A percentile compares a stretch with the other conserved stretches of the same genome.
Evolutionary conservation across 1,140 invertebrate species (phyloP).

Genomic region (Macrobrachium rosenbergii): DNA sequence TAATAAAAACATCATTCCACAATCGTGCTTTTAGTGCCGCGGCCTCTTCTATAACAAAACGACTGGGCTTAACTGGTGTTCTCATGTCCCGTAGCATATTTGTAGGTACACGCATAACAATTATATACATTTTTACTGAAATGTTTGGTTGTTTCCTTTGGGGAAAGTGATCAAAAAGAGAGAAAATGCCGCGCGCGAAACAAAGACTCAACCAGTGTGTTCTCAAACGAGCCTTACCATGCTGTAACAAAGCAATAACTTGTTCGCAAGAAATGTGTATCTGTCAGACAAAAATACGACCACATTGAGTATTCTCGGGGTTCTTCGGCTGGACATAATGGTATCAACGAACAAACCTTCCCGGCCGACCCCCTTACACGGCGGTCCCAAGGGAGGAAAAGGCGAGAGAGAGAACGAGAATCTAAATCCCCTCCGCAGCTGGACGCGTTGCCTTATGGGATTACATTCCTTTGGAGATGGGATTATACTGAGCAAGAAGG

Average conservation of each 20-base stretch:
- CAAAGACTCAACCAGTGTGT: too few relatives aligned
- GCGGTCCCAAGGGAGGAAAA: conserved; percentile 29
- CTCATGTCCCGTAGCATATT: too few relatives aligned
- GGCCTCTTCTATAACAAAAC: too few relatives aligned
- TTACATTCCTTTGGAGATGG: conserved; percentile 61
- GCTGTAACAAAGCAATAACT: not conserved
- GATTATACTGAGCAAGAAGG: conserved; percentile 53
- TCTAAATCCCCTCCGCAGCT: conserved; percentile 56
- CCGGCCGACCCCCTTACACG: conserved; percentile 15
- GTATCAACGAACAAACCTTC: conserved; percentile 54
- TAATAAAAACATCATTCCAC: too few relatives aligned
- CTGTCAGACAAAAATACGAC: not conserved
- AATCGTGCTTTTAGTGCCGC: too few relatives aligned
- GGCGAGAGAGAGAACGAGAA: conserved; percentile 48
- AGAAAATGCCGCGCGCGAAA: too few relatives aligned
- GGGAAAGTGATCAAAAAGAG: too few relatives aligned
- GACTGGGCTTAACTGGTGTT: too few relatives aligned
- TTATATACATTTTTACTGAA: too few relatives aligned
- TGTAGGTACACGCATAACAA: too few relatives aligned
- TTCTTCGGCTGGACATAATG: conserved; percentile 47
- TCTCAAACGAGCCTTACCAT: not conserved
- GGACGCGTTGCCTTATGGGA: conserved; percentile 54
- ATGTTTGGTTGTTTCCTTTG: too few relatives aligned
- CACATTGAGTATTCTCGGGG: conserved; percentile 26
- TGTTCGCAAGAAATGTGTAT: not conserved